These are phyloP conservation scores for Polymixis flavicincta DNA, from an alignment of 2,888 invertebrate species.

Conservation along the genomic window DNA sequence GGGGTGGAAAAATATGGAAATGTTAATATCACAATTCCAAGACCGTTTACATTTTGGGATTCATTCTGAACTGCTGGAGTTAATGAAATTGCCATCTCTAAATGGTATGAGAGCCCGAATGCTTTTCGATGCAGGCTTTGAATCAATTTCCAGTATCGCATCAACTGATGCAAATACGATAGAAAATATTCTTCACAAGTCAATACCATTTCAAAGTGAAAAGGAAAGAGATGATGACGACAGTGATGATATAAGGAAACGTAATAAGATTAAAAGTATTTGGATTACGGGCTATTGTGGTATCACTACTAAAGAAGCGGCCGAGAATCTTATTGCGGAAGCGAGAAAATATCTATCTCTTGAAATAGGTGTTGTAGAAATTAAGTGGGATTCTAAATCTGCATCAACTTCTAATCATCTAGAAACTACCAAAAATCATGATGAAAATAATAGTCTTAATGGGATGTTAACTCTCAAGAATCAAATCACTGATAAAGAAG, in stretches of 20 bases:
- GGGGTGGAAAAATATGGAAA: constrained; percentile 97
- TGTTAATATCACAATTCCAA: constrained; percentile 98
- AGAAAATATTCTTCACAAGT: constrained; percentile 94
- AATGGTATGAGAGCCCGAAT: constrained; percentile 96
- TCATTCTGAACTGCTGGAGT: constrained; percentile 96
- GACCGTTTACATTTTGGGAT: constrained; percentile 98
- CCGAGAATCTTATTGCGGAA: constrained; percentile 94
- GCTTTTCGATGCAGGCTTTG: constrained; percentile 95
- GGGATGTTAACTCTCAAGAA: constrained; percentile 5
- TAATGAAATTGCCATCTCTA: constrained; percentile 95
- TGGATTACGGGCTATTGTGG: constrained; percentile 96
- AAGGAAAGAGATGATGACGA: constrained; percentile 94
- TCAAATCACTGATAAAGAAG: background rate
- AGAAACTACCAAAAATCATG: constrained; percentile 14
- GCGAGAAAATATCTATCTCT: constrained; percentile 93
- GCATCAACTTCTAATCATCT: constrained; percentile 33
- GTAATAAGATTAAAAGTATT: constrained; percentile 93
- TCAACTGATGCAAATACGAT: constrained; percentile 92
- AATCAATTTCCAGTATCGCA: constrained; percentile 95
- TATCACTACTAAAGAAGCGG: constrained; percentile 95
- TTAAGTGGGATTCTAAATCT: constrained; percentile 91
- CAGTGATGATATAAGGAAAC: constrained; percentile 91
- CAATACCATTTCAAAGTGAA: constrained; percentile 96
- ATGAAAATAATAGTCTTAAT: constrained; percentile 6
- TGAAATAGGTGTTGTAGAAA: constrained; percentile 93